phyloP scores from a whole-genome alignment of 2,113 vertebrate genomes.

The Thamnaconus septentrionalis region DNA sequence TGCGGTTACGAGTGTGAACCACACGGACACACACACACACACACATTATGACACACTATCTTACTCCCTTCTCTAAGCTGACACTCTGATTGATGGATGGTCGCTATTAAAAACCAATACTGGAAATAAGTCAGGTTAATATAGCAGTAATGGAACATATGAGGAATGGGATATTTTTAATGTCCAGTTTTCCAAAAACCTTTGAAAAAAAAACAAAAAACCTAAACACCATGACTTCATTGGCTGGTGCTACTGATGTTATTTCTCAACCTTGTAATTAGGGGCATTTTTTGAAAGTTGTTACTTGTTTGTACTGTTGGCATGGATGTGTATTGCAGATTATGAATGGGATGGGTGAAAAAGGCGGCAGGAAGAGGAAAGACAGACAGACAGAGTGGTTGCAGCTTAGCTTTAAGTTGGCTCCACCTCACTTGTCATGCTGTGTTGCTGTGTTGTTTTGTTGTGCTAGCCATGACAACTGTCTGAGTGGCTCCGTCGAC shows the following conservation, averaged over 20 bases:
- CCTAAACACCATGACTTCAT: constrained; percentile 55
- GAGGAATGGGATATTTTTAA: constrained; percentile 65
- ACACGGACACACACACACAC: constrained; percentile 6
- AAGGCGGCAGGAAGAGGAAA: constrained; percentile 18
- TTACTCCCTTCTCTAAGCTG: constrained; percentile 15
- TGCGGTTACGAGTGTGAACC: constrained; percentile 32
- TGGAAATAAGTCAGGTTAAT: constrained; percentile 59
- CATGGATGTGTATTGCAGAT: constrained; percentile 29
- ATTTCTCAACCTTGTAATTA: constrained; percentile 70
- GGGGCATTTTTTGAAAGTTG: constrained; percentile 37
- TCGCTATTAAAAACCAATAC: constrained; percentile 39
- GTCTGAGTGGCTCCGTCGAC: constrained; percentile 47
- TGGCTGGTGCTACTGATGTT: constrained; percentile 45
- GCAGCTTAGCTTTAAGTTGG: constrained; percentile 43
- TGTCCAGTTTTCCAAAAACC: constrained; percentile 70
- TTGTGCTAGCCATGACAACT: constrained; percentile 78
- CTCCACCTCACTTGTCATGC: constrained; percentile 56
- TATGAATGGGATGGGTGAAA: constrained; percentile 60
- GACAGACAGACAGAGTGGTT: constrained; percentile 23
- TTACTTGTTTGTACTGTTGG: constrained; percentile 34
- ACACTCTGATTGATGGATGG: constrained; percentile 51
- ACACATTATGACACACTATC: constrained; percentile 9
- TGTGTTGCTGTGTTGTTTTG: constrained; percentile 68
- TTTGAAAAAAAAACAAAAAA: constrained; percentile 22
- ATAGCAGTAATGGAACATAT: constrained; percentile 69